Percentiles rank a stretch among this genome's conserved stretches.
Conservation (phyloP, 2,113 vertebrate species). For the Miniopterus natalensis region DNA sequence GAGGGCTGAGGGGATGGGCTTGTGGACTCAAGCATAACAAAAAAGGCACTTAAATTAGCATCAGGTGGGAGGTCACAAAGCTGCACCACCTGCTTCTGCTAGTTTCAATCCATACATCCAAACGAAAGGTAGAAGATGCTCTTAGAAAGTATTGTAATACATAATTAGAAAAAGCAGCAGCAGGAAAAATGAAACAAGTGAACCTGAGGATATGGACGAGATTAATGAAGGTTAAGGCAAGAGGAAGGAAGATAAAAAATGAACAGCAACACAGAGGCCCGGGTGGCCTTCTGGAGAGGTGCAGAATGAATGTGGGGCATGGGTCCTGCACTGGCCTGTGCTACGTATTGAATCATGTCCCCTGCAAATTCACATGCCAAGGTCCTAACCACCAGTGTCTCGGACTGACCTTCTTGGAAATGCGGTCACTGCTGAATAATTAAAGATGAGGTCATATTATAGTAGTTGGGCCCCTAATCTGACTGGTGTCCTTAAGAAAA, state of each 20-base stretch:
- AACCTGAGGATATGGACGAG: conserved; percentile 3
- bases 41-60: neutral
- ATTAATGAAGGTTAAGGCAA: conserved; percentile 2
- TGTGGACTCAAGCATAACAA: neutral
- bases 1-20: neutral
- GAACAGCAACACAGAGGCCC: neutral
- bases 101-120: neutral
- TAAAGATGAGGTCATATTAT: neutral
- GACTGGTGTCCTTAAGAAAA: neutral
- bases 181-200: neutral
- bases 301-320: neutral
- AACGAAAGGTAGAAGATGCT: neutral
- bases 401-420: neutral
- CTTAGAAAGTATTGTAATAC: conserved; percentile 40
- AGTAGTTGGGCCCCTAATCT: neutral
- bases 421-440: neutral
- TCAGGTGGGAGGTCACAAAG: conserved; percentile 10
- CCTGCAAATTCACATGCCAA: neutral
- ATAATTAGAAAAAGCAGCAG: conserved; percentile 22
- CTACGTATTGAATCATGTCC: neutral
- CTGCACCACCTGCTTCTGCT: neutral
- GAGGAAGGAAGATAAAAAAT: neutral
- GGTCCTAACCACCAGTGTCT: neutral
- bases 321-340: neutral
- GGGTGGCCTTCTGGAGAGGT: neutral